Evolutionary conservation across 2,797 vertebrate species (phyloP).

Genomic region (Lateolabrax maculatus): DNA sequence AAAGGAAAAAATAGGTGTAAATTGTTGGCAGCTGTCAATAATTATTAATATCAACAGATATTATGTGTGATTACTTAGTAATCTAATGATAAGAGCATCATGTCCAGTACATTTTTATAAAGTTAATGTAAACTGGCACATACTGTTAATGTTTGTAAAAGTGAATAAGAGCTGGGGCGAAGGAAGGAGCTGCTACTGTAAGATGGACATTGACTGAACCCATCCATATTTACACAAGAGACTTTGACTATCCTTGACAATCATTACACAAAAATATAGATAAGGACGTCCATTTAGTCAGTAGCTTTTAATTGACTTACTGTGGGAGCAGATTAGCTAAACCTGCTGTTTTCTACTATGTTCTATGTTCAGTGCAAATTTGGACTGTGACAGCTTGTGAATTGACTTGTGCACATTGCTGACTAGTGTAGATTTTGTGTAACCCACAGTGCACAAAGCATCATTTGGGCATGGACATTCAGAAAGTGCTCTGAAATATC

Average conservation of each 20-base stretch:
- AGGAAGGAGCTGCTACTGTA: not conserved
- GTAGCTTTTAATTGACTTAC: not conserved
- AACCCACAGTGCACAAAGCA: not conserved
- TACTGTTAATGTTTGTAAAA: slow-evolving; percentile 60
- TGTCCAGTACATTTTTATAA: not conserved
- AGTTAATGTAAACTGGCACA: slow-evolving; percentile 53
- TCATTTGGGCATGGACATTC: not conserved
- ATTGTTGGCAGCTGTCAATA: no score
- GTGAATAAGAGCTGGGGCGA: not conserved
- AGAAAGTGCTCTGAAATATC: not conserved
- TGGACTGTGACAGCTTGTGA: slow-evolving; percentile 4
- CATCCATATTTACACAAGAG: not conserved
- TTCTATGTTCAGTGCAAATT: not conserved
- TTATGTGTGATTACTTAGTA: not conserved
- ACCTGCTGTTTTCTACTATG: not conserved
- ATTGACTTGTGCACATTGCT: slow-evolving; percentile 21
- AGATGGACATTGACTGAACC: slow-evolving; percentile 15
- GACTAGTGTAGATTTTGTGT: slow-evolving; percentile 11
- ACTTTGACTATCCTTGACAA: slow-evolving; percentile 44
- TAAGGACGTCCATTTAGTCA: slow-evolving; percentile 22
- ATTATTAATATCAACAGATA: no score
- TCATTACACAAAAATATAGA: slow-evolving; percentile 70
- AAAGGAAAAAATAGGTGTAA: not conserved
- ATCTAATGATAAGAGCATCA: slow-evolving; percentile 8
- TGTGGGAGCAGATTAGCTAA: slow-evolving; percentile 17